A percentile compares a stretch with the other conserved stretches of the same genome.
Conservation (phyloP, 2,888 invertebrate species). For the Sarcophaga subvicina region DNA sequence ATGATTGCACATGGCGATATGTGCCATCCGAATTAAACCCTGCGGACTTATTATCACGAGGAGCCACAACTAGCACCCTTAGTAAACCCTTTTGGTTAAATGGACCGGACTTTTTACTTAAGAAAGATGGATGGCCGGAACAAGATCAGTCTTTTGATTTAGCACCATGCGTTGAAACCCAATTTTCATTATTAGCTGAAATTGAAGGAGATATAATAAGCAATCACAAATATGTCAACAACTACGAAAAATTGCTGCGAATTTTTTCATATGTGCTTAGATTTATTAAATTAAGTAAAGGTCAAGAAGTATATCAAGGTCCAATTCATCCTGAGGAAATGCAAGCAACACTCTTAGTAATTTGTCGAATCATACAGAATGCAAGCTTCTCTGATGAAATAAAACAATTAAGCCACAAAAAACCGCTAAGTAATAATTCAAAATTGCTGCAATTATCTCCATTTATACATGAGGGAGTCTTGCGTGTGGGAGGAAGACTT, state of each 20-base stretch:
- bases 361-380: constrained; percentile 22
- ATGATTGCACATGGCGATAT: background rate
- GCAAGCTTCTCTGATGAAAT: background rate
- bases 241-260: constrained; percentile 12
- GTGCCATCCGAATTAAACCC: constrained; percentile 19
- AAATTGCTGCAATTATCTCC: constrained; percentile 10
- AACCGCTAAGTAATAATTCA: background rate
- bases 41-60: constrained; percentile 35
- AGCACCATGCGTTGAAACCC: background rate
- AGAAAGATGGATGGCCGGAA: constrained; percentile 1
- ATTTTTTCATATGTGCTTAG: constrained; percentile 28
- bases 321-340: background rate
- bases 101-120: constrained; percentile 11
- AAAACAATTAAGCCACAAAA: background rate
- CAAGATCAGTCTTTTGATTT: too few relatives aligned
- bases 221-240: constrained; percentile 36
- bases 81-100: constrained; percentile 23
- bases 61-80: background rate
- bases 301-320: background rate
- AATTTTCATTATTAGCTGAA: background rate
- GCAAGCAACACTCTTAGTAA: background rate
- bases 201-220: background rate
- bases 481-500: constrained; percentile 30
- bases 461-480: constrained; percentile 24
- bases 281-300: background rate